These are phyloP conservation scores for Holotrichia oblita DNA, from an alignment of 1,140 invertebrate species.

Conservation along the genomic window DNA sequence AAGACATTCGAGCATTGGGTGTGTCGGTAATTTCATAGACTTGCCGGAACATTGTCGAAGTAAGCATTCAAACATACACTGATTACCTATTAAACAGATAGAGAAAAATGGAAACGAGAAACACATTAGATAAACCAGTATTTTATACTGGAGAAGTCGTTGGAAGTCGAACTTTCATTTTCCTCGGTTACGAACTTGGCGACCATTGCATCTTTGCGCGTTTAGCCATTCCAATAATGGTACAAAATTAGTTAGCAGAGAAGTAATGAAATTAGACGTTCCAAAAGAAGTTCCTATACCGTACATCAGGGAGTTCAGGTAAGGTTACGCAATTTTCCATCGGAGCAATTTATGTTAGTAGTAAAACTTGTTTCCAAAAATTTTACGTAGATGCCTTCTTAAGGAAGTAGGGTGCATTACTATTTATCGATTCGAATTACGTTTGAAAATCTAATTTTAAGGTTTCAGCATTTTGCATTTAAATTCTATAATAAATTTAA, in stretches of 20 bases:
- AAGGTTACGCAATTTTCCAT: neutral
- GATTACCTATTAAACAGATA: conserved; percentile 8
- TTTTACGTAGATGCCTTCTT: too few species aligned
- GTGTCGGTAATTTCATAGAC: conserved; percentile 32
- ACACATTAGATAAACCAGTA: conserved; percentile 9
- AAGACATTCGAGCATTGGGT: conserved; percentile 1
- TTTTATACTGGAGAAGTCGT: conserved; percentile 10
- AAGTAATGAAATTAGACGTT: neutral
- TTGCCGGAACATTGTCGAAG: conserved; percentile 12
- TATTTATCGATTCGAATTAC: too few species aligned
- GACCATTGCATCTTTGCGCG: neutral
- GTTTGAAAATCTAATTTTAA: too few species aligned
- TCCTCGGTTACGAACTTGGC: neutral
- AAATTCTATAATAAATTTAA: too few species aligned
- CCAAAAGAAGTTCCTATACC: neutral
- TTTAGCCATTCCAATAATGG: neutral
- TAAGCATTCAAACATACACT: conserved; percentile 22
- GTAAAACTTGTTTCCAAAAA: too few species aligned
- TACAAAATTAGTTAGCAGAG: neutral
- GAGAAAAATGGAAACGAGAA: conserved; percentile 21
- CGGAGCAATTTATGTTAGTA: too few species aligned
- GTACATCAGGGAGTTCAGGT: neutral
- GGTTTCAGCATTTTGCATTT: too few species aligned
- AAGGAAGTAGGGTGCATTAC: too few species aligned
- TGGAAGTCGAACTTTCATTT: neutral